Conservation (phyloP, 2,113 vertebrate species). For the Ardeotis arabs region DNA sequence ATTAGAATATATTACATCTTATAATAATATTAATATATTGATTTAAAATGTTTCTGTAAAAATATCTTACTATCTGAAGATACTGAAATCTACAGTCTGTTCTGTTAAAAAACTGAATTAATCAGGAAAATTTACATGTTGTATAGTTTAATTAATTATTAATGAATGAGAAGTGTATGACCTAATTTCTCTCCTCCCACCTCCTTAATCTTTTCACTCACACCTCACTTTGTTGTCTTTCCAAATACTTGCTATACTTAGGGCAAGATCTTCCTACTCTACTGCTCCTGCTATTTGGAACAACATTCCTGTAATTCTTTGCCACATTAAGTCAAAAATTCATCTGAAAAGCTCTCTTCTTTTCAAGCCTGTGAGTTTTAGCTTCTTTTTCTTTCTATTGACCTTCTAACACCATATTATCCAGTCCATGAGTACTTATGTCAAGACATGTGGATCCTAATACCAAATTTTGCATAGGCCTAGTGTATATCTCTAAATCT, state of each 20-base stretch:
- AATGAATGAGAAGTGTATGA: not conserved
- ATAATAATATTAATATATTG: not conserved
- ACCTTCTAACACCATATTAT: not conserved
- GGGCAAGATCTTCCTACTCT: not conserved
- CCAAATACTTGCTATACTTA: not conserved
- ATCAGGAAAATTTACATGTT: not conserved
- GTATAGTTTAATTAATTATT: not conserved
- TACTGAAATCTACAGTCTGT: not conserved
- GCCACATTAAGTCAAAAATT: not conserved
- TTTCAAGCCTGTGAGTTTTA: not conserved
- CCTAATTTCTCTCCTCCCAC: not conserved
- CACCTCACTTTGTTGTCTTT: not conserved
- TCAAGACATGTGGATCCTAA: not conserved
- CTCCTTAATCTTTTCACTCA: not conserved
- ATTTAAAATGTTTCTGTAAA: not conserved
- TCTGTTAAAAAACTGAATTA: not conserved
- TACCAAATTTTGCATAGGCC: not conserved
- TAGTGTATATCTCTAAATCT: not conserved
- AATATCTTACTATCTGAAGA: not conserved
- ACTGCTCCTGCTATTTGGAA: not conserved
- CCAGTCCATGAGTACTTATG: not conserved
- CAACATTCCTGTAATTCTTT: not conserved
- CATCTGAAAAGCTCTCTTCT: not conserved
- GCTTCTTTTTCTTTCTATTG: not conserved
- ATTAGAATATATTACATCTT: not conserved